Evolutionary conservation across 2,888 invertebrate species (phyloP).

Genomic region (Cynaeus angustus): DNA sequence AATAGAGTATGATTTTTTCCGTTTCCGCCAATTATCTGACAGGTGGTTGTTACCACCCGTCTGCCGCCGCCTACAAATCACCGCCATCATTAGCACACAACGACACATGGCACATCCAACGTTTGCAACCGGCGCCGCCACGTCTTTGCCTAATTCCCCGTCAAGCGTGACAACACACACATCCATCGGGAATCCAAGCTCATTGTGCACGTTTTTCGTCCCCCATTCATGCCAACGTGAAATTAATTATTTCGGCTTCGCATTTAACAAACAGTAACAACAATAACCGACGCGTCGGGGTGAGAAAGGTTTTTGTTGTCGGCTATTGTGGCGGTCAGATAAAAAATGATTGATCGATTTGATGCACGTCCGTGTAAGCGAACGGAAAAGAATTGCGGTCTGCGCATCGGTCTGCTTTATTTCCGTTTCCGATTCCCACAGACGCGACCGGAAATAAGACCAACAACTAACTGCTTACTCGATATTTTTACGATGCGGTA

Average conservation of each 20-base stretch:
- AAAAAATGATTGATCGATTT: constrained; percentile 50
- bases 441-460: constrained; percentile 47
- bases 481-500: constrained; percentile 2
- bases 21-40: constrained; percentile 3
- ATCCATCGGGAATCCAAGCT: constrained; percentile 1
- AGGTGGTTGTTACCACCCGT: neutral
- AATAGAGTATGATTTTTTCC: neutral
- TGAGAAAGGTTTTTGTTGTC: constrained; percentile 30
- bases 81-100: constrained; percentile 8
- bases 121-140: neutral
- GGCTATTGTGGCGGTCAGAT: constrained; percentile 23
- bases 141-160: constrained; percentile 18
- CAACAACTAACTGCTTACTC: constrained; percentile 43
- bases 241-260: constrained; percentile 27
- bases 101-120: constrained; percentile 8
- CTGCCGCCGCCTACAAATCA: neutral
- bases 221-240: constrained; percentile 21
- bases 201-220: constrained; percentile 24
- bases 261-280: constrained; percentile 32
- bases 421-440: constrained; percentile 49
- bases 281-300: constrained; percentile 18
- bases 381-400: constrained; percentile 47
- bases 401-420: constrained; percentile 50
- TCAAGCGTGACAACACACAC: constrained; percentile 1
- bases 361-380: constrained; percentile 40